A percentile compares a stretch with the other conserved stretches of the same genome.
Conservation (phyloP, 2,797 vertebrate genomes). For the Fratercula arctica region DNA sequence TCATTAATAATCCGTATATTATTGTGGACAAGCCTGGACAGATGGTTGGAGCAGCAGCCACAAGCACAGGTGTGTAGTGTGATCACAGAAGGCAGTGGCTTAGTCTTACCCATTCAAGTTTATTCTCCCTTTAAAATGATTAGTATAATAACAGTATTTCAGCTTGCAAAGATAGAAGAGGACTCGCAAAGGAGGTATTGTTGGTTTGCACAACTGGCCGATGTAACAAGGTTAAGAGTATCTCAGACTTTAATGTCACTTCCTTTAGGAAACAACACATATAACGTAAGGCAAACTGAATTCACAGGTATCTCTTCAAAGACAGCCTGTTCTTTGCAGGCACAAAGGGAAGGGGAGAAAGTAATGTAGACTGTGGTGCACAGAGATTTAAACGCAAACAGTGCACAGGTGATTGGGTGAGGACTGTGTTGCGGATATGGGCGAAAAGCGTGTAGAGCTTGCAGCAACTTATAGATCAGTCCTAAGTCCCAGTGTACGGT, state of each 20-base stretch:
- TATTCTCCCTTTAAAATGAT: background rate
- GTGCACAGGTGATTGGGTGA: background rate
- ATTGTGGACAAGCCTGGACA: constrained; percentile 92
- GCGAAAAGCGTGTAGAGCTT: background rate
- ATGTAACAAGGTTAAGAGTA: background rate
- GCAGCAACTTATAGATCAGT: background rate
- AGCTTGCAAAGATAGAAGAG: accelerated
- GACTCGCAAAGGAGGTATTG: background rate
- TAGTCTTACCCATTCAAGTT: background rate
- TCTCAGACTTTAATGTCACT: background rate
- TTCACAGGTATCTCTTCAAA: background rate
- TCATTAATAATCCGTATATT: constrained; percentile 88
- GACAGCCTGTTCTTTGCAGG: background rate
- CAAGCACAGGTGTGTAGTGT: constrained; percentile 76
- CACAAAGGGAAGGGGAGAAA: background rate
- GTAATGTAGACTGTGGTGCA: background rate
- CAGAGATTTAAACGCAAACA: background rate
- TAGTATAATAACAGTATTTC: background rate
- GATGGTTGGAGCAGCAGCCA: constrained; percentile 81
- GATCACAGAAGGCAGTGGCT: background rate
- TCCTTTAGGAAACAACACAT: background rate
- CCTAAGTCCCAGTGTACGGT: background rate
- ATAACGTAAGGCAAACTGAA: background rate
- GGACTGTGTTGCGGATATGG: background rate
- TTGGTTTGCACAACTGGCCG: background rate